Evolutionary conservation across 2,888 invertebrate species (phyloP), one percentile per base, ranked within the genome.

Genomic region (Aromia moschata): DNA sequence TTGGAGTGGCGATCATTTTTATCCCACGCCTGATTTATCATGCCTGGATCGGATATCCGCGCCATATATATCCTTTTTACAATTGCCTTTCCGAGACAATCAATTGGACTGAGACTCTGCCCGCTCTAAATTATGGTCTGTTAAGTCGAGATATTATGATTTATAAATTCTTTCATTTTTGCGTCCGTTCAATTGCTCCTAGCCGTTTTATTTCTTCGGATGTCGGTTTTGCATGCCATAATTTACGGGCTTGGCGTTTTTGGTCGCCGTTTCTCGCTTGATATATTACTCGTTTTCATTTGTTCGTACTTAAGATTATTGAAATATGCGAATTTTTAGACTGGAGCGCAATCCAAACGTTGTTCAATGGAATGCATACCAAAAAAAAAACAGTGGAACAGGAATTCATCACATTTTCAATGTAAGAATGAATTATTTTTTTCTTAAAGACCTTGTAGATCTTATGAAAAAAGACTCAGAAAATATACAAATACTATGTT

Each of bases 1-100:
- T 74, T 65, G 69, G 64, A 70, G 73, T 67, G 70, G 72, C 68
- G 72, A 74, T 74, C 76, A 75, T 74, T 77, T 76, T 77, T 73
- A 74, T 75, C 71, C 73, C 61, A 65, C 40, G 71, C 70, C 69
- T 74, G 74, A 75, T 75, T 75, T 74, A 75, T 71, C 72, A 69
- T 66, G 73, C 71, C 75, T 75, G 75, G 70, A 71, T 72, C 69
- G 70, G 75, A 74, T 73, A 70, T 68, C 74, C 69, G 61, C 62
- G 71, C 73, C 65, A 72, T 73, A 73, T 75, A 74, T 75, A 69
- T 73, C 70, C 73, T 72, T 73, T 74, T 72, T 71, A 74, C 74
- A 73, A 74, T 75, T 74, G 74, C 74, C 65, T 70, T 74, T 72
- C 52, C 47, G 67, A 68, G 58, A 60, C 60, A 56, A 45, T 54